Conservation (phyloP, 2,797 vertebrate genomes). For the Gadopsis marmoratus region DNA sequence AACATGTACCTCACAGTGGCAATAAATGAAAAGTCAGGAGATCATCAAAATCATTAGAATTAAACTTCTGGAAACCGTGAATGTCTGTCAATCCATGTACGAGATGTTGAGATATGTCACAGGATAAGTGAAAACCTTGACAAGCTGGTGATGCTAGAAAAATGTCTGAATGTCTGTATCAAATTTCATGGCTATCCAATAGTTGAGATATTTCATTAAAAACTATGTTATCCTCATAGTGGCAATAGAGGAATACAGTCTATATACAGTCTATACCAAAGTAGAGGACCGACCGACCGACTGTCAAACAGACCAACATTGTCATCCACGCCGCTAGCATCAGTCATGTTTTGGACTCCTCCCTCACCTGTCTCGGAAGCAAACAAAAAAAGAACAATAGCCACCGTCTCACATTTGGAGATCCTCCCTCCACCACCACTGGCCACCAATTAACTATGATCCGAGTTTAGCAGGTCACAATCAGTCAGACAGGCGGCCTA, state of each 20-base stretch:
- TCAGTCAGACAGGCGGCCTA: constrained; percentile 68
- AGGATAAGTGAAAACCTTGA: not conserved
- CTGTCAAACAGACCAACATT: no score
- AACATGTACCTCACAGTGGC: not conserved
- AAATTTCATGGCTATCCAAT: not conserved
- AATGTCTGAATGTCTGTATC: not conserved
- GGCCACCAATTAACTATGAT: constrained; percentile 74
- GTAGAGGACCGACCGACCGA: not conserved
- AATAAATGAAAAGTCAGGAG: not conserved
- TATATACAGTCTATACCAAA: not conserved
- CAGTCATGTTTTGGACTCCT: not conserved
- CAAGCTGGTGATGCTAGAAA: no score
- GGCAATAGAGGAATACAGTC: not conserved
- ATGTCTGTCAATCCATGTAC: not conserved
- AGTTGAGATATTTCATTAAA: not conserved
- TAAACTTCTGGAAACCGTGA: not conserved
- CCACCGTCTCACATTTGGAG: constrained; percentile 31
- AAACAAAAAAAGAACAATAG: constrained; percentile 46
- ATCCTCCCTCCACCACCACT: constrained; percentile 30
- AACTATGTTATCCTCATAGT: not conserved
- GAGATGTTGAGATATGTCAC: not conserved
- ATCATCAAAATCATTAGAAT: not conserved
- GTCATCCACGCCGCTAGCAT: not conserved
- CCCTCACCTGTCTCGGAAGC: constrained; percentile 27
- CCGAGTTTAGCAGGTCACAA: constrained; percentile 70